phyloP scores from a whole-genome alignment of 2,888 invertebrate species.

The Leptopterna dolabrata region DNA sequence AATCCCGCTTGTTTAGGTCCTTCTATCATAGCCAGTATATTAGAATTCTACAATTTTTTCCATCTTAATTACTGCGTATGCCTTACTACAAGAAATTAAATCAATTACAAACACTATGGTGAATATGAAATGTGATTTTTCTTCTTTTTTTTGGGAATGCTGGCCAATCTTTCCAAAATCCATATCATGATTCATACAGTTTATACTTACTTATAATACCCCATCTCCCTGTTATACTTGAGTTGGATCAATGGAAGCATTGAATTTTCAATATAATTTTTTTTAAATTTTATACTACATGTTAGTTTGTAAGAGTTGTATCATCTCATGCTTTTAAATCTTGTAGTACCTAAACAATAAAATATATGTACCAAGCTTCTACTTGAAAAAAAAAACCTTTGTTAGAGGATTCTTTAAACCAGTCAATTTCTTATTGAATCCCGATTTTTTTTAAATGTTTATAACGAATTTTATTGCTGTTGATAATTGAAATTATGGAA shows the following conservation, averaged over 20 bases:
- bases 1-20: too few species aligned
- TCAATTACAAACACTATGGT: neutral
- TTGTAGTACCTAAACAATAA: neutral
- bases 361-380: neutral
- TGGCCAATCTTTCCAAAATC: neutral
- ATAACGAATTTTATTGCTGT: slow-evolving; percentile 41
- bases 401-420: neutral
- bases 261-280: slow-evolving; percentile 51
- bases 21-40: too few species aligned
- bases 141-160: neutral
- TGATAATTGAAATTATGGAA: slow-evolving; percentile 26
- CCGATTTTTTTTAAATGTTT: neutral
- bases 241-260: neutral
- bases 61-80: too few species aligned
- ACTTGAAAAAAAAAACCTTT: neutral
- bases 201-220: neutral
- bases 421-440: neutral
- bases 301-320: slow-evolving; percentile 30
- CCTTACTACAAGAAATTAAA: too few species aligned
- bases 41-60: too few species aligned
- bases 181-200: neutral
- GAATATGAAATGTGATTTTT: neutral
- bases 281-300: slow-evolving; percentile 56
- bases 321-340: neutral
- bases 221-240: neutral